Evolutionary conservation across 2,113 vertebrate genomes (phyloP).

Genomic region (Nothobranchius furzeri): DNA sequence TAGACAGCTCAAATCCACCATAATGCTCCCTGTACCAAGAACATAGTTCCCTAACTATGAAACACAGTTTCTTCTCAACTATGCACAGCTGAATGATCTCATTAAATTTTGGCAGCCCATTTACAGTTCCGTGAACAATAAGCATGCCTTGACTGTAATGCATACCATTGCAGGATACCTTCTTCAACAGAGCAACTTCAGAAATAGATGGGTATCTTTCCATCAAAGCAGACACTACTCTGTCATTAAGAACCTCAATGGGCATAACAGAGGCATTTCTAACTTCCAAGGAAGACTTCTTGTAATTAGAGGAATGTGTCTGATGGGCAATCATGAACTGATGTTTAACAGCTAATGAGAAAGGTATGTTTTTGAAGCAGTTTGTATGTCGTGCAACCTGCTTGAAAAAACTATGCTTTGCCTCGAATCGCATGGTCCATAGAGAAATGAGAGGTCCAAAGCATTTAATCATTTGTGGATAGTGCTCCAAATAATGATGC

Average conservation of each 20-base stretch:
- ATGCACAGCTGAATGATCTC: too few relatives aligned
- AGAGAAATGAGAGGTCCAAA: slow-evolving; percentile 5
- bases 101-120: too few relatives aligned
- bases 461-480: slow-evolving; percentile 15
- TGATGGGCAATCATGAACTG: not conserved
- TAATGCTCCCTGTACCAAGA: not conserved
- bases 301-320: not conserved
- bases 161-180: not conserved
- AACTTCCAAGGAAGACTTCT: not conserved
- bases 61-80: not conserved
- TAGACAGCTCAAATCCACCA: not conserved
- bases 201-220: not conserved
- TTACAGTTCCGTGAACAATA: too few relatives aligned
- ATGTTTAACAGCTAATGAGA: not conserved
- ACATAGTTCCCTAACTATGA: not conserved
- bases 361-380: not conserved
- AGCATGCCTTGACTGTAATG: too few relatives aligned
- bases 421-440: not conserved
- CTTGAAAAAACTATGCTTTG: not conserved
- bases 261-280: not conserved
- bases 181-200: not conserved
- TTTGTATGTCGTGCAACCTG: not conserved
- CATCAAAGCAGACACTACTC: not conserved
- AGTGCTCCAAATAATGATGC: slow-evolving; percentile 25
- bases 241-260: not conserved